These are phyloP conservation scores for Pilophorus perplexus DNA, from an alignment of 2,888 invertebrate species.

Conservation along the genomic window DNA sequence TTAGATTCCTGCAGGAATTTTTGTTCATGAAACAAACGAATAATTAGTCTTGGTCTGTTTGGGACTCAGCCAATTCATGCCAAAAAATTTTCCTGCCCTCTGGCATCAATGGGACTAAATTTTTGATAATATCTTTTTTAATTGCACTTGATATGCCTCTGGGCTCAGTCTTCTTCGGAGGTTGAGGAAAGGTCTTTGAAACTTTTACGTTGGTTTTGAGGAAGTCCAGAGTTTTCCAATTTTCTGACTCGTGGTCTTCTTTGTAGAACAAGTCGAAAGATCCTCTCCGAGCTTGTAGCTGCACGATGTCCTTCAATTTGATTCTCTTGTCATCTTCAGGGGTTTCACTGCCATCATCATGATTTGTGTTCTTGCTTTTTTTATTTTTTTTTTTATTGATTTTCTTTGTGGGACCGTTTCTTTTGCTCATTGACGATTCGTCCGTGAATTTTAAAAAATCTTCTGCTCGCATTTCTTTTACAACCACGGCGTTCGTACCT, in stretches of 20 bases:
- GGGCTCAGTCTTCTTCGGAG: not conserved
- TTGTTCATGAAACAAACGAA: too few relatives aligned
- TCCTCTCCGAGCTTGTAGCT: slow-evolving; percentile 8
- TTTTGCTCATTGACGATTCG: slow-evolving; percentile 1
- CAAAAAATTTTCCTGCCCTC: slow-evolving; percentile 3
- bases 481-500: not conserved
- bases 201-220: not conserved
- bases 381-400: not conserved
- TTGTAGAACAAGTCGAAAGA: slow-evolving; percentile 1
- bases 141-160: not conserved
- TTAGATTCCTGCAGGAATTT: too few relatives aligned
- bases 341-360: slow-evolving; percentile 6
- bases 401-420: not conserved
- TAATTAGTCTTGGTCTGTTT: too few relatives aligned
- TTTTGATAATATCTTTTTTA: not conserved
- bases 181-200: not conserved
- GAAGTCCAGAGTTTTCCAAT: slow-evolving; percentile 6
- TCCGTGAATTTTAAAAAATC: slow-evolving; percentile 19
- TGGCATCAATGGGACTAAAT: slow-evolving; percentile 7
- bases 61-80: slow-evolving; percentile 1
- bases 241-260: slow-evolving; percentile 1
- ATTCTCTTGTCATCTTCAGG: slow-evolving; percentile 1
- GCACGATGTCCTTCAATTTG: slow-evolving; percentile 1
- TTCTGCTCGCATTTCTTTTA: not conserved
- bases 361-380: slow-evolving; percentile 7